Evolutionary conservation across 2,113 vertebrate genomes (phyloP), one percentile per base, ranked within the genome.

Genomic region (Dryoscopus gambensis): DNA sequence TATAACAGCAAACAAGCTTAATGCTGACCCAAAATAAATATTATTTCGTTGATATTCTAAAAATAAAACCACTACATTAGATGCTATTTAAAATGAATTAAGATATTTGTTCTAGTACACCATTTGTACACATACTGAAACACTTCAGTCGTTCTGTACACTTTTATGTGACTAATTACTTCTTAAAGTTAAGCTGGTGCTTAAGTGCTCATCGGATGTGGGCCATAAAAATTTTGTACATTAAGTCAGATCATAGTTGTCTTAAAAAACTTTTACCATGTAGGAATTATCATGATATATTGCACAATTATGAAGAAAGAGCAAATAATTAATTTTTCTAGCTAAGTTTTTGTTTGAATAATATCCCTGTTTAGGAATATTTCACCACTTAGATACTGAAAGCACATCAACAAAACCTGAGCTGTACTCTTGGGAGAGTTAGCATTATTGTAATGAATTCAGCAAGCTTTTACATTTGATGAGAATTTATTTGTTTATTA

Each of bases 401-500:
- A 88, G 50, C 46, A 52, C 5, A 23, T 44, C 90, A 78, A 75
- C 35, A 77, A 67, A 95, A 49, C 71, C 83, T 31, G 55, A 91
- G 79, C 71, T 91, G 5, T 90, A 17, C 57, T 80, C 63, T 37
- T 90, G 87, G 84, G 91, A 95, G 24, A 27, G 31, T 80, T 90
- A 70, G 47, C 15, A 4, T 85, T 77, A 39, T 35, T 80, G 59
- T 94, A 89, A 91, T 95, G 75, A 95, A 96, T 96, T 92, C 33
- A 4, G 44, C 79, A 91, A 67, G 63, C 55, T 75, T 91, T 95
- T 90, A 88, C 31, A 40, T 67, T 89, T 75, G 64, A 90, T 94
- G 87, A 86, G 60, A 86, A 93, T 89, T 89, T 89, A 87, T 79
- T 94, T 97, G 75, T 85, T 91, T 93, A 71, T 95, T 94, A 74